phyloP scores from a whole-genome alignment of 2,113 vertebrate species.

The Mohoua ochrocephala region DNA sequence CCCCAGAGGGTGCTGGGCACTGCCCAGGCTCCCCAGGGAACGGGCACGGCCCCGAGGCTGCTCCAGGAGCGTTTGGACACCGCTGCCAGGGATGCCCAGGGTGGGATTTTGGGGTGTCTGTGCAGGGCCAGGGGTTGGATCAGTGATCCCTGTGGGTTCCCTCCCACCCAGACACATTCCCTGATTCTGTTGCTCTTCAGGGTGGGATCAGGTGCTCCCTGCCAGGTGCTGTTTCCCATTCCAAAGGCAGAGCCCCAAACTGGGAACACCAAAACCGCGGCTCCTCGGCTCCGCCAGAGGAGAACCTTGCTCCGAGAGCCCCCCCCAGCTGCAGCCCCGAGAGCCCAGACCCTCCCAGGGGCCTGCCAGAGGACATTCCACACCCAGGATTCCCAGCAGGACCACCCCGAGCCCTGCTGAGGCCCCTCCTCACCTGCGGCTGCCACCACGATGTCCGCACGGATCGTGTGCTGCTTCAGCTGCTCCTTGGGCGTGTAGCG shows the following conservation, averaged over 20 bases:
- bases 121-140: not conserved
- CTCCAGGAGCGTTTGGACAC: not conserved
- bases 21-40: not conserved
- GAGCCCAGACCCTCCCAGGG: not conserved
- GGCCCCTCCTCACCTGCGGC: conserved; percentile 83
- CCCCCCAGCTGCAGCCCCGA: accelerated
- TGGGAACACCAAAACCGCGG: accelerated
- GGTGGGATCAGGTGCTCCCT: not conserved
- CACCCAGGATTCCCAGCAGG: accelerated
- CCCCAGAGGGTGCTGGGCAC: not conserved
- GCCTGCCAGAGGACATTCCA: not conserved
- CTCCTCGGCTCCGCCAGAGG: not conserved
- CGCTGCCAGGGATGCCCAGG: not conserved
- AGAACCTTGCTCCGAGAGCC: not conserved
- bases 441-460: conserved; percentile 90
- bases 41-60: not conserved
- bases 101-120: not conserved
- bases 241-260: not conserved
- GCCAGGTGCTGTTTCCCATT: not conserved
- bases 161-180: not conserved
- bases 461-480: conserved; percentile 87
- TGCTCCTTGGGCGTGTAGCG: conserved; percentile 95
- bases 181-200: accelerated
- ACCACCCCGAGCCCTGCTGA: accelerated
- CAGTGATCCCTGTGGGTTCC: not conserved